phyloP scores from a whole-genome alignment of 1,140 invertebrate genomes.

The Formica selysi region DNA sequence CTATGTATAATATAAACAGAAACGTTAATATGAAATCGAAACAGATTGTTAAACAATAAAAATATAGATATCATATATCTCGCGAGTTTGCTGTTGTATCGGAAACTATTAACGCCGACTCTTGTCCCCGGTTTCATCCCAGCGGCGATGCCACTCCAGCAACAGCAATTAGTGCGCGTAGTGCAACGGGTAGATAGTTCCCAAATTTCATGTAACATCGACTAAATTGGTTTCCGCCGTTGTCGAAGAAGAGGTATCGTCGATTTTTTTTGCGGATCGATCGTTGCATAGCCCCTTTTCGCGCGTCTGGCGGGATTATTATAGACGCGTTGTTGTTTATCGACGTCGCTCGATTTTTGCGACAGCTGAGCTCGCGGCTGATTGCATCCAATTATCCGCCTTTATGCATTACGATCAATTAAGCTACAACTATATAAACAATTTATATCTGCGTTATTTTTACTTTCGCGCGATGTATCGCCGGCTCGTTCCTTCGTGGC shows the following conservation, averaged over 20 bases:
- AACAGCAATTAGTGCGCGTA: constrained; percentile 54
- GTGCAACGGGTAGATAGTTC: constrained; percentile 31
- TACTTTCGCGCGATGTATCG: not conserved
- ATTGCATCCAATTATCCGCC: not conserved
- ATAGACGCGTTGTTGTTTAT: not conserved
- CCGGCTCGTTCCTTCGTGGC: not conserved
- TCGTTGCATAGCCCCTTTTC: not conserved
- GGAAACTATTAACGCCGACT: constrained; percentile 24
- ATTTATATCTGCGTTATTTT: constrained; percentile 12
- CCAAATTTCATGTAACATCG: constrained; percentile 53
- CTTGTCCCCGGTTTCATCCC: constrained; percentile 16
- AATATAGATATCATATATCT: constrained; percentile 30
- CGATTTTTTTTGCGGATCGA: constrained; percentile 36
- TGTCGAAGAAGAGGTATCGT: constrained; percentile 37
- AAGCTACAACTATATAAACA: constrained; percentile 15
- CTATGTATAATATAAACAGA: not conserved
- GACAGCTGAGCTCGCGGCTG: not conserved
- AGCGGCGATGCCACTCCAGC: constrained; percentile 16
- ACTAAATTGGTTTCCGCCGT: constrained; percentile 51
- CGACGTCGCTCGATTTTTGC: constrained; percentile 12
- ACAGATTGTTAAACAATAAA: constrained; percentile 6
- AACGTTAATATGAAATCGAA: constrained; percentile 28
- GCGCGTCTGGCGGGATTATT: constrained; percentile 19
- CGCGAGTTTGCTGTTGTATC: not conserved
- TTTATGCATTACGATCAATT: constrained; percentile 7